Evolutionary conservation across 2,888 invertebrate genomes (phyloP).

Genomic region (Tillus elongatus): DNA sequence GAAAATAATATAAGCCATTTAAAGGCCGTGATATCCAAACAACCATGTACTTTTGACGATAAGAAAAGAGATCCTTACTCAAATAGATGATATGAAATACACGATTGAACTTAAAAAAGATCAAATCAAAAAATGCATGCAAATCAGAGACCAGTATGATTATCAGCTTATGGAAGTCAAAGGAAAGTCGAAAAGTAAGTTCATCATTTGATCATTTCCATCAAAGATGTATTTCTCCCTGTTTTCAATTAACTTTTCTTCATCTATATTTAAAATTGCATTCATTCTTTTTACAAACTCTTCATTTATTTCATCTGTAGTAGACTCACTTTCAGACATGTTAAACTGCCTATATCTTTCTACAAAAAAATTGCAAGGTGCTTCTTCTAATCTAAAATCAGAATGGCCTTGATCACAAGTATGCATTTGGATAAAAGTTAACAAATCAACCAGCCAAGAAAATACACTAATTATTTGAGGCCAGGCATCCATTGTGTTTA

Average conservation of each 20-base stretch:
- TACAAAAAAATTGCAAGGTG: too few relatives aligned
- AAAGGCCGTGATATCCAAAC: not conserved
- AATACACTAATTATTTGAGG: slow-evolving; percentile 8
- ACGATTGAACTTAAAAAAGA: not conserved
- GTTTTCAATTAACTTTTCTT: too few relatives aligned
- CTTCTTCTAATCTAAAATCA: too few relatives aligned
- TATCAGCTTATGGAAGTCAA: not conserved
- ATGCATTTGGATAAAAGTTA: not conserved
- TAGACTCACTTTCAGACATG: not conserved
- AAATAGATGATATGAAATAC: not conserved
- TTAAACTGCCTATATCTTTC: not conserved
- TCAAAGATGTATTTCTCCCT: too few relatives aligned
- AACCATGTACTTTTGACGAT: not conserved
- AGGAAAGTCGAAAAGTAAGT: not conserved
- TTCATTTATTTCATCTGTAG: not conserved
- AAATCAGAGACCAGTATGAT: slow-evolving; percentile 3
- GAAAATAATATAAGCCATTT: not conserved
- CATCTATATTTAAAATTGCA: not conserved
- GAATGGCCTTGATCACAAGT: too few relatives aligned
- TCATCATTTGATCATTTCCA: too few relatives aligned
- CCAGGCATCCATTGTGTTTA: slow-evolving; percentile 9
- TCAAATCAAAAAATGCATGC: not conserved
- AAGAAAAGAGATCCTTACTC: not conserved
- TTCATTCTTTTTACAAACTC: not conserved
- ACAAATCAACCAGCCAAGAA: slow-evolving; percentile 9